Evolutionary conservation across 2,113 vertebrate genomes (phyloP).

Genomic region (Lampris incognitus): DNA sequence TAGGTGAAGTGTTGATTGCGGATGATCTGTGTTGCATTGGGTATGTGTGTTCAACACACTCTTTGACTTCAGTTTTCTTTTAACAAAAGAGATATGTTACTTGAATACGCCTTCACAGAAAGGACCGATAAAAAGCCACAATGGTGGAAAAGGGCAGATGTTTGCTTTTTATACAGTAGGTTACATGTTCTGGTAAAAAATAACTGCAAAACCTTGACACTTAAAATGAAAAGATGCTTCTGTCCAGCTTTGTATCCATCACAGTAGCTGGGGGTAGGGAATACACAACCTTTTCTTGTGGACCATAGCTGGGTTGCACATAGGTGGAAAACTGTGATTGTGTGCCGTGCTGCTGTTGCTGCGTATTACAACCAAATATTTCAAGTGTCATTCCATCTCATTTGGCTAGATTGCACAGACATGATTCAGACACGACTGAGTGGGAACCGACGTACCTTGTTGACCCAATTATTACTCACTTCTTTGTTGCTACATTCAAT

Average conservation of each 20-base stretch:
- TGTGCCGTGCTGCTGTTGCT: slow-evolving; percentile 51
- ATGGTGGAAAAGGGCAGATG: neutral
- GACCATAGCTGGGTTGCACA: slow-evolving; percentile 15
- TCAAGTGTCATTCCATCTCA: slow-evolving; percentile 55
- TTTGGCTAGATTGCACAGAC: slow-evolving; percentile 65
- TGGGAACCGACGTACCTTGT: slow-evolving; percentile 75
- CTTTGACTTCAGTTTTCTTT: slow-evolving; percentile 16
- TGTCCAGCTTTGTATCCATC: neutral
- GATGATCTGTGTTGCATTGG: slow-evolving; percentile 20
- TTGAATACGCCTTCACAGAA: slow-evolving; percentile 39
- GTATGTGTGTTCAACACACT: neutral
- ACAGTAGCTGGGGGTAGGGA: neutral
- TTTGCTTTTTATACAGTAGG: slow-evolving; percentile 13
- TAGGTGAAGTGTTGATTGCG: slow-evolving; percentile 15
- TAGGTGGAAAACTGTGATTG: slow-evolving; percentile 38
- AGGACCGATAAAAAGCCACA: slow-evolving; percentile 12
- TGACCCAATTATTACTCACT: slow-evolving; percentile 79
- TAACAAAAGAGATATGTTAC: slow-evolving; percentile 22
- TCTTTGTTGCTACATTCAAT: slow-evolving; percentile 72
- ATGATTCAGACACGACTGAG: slow-evolving; percentile 72
- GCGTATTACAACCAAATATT: slow-evolving; percentile 62
- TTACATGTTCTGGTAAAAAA: slow-evolving; percentile 1
- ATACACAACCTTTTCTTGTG: neutral
- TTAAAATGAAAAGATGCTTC: too few relatives aligned
- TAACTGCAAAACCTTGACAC: too few relatives aligned